Base-by-base conservation (phyloP, 1,140 invertebrate species). In the Drosophila biarmipes region DNA sequence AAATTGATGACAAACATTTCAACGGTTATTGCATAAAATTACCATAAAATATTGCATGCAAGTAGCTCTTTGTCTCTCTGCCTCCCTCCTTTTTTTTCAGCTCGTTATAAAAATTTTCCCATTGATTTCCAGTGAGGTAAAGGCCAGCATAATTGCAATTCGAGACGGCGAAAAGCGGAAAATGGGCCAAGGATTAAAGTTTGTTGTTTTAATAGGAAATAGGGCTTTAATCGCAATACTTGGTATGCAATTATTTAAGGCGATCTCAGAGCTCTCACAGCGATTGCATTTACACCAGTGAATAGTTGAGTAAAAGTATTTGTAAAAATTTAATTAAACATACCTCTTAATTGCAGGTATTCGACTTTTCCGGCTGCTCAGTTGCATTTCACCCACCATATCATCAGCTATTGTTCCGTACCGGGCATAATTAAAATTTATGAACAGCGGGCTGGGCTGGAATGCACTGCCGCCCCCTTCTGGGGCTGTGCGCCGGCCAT, bases 1-100 rank as follows among this genome's bases (percentile, higher is more conserved):
- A 87, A 87, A 87, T 89, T 87, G 82, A 87, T 87, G 82, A 87
- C 82, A 87, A 87, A 87, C 82, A 87, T 87, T 87, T 87, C 82
- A 82, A 82, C 84, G 82, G 82, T 87, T 89, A 87, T 87, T 87
- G 84, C 82, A 87, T 87, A 89, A 87, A 89, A 87, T 87, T 87
- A 87, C 82, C 84, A 89, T 87, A 87, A 87, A 87, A 82, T 87
- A 89, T 87, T 79, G 79, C 74, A 74, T 62, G 75, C 62, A 58
- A 87, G 75, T 73, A 67, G 71, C 73, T 66, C 62, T 58, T 62
- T 59, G 40, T 55, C 38, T 62, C 24, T 62, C 17, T 49, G 31
- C 38, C 24, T 40, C 40, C 11, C n/a, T 62, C 17, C 54, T 43
- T 53, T 43, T 37, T 57, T 42, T 52, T 17, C 17, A 21, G 81